A percentile compares a stretch with the other conserved stretches of the same genome.
Conservation (phyloP, 2,113 vertebrate genomes). For the Peromyscus leucopus region DNA sequence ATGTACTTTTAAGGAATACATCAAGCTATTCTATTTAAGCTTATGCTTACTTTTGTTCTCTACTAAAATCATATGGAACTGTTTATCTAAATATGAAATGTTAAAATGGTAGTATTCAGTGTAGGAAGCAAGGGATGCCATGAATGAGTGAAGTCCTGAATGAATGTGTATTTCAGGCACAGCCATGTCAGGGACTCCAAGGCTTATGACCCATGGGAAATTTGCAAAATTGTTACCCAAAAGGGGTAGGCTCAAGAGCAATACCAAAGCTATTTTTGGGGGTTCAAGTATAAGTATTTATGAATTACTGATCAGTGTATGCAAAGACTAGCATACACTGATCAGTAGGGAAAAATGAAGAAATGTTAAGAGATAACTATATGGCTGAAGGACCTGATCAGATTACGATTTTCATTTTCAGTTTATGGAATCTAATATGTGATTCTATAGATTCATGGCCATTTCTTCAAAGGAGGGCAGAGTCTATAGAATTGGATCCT, state of each 20-base stretch:
- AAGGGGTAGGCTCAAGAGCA: no score
- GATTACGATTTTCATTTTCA: neutral
- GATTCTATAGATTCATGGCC: neutral
- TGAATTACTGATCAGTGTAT: neutral
- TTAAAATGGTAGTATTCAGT: neutral
- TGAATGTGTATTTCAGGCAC: neutral
- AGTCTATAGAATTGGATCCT: neutral
- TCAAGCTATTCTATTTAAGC: neutral
- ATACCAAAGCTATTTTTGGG: neutral
- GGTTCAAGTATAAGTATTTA: neutral
- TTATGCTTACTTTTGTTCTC: neutral
- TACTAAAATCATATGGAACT: conserved; percentile 23
- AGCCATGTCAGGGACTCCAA: no score
- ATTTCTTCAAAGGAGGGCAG: neutral
- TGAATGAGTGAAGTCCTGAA: neutral
- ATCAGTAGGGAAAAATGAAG: neutral
- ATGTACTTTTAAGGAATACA: conserved; percentile 24
- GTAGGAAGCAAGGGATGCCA: neutral
- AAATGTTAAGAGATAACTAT: neutral
- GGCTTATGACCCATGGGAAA: neutral
- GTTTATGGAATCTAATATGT: neutral
- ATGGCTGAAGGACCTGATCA: neutral
- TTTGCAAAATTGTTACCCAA: neutral
- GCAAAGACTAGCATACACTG: neutral
- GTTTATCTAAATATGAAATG: conserved; percentile 27